Evolutionary conservation across 2,113 vertebrate species (phyloP), one percentile per base, ranked within the genome.

Genomic region (Cavia aperea): DNA sequence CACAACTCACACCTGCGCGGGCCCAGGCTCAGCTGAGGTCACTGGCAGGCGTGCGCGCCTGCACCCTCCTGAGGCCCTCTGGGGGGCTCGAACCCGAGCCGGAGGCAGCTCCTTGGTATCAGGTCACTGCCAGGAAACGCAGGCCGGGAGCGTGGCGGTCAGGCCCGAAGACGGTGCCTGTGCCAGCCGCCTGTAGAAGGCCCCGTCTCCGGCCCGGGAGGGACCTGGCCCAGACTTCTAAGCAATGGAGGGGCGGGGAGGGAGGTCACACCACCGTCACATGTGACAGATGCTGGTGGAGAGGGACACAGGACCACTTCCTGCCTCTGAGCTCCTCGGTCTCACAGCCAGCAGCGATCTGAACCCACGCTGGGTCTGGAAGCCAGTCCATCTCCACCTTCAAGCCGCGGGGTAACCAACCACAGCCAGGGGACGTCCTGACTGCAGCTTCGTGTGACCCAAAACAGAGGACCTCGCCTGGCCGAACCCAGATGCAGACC

Each of bases 321-420:
- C 26, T 24, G n/a, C 26, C 54, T 56, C 7, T 3, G 13, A 43
- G 63, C n/a, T 0, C 36, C 72, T 14, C 1, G 0, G 18, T 46
- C 43, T 13, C 21, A 73, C 49, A 12, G 19, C 31, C 3, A 21
- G 26, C 11, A 56, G 46, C n/a, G 58, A 33, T 21, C 4, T 29
- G 70, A 60, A n/a, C 36, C 56, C 49, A 54, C 0, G 0, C 51
- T 6, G 43, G 39, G 24, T 29, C 62, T 66, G 58, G 79, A 79
- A 46, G 21, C 56, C 4, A 2, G 5, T 10, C 49, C 8, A 6
- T 33, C 62, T 31, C 54, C 8, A 12, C 19, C 1, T 5, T 0
- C 51, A 18, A 18, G 14, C 2, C 36, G 24, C 81, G 36, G 60
- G 51, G 70, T 81, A 9, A 51, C 15, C 33, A 8, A 51, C 19